Base-by-base conservation (phyloP, 2,888 invertebrate species). In the Sialis lutaria region DNA sequence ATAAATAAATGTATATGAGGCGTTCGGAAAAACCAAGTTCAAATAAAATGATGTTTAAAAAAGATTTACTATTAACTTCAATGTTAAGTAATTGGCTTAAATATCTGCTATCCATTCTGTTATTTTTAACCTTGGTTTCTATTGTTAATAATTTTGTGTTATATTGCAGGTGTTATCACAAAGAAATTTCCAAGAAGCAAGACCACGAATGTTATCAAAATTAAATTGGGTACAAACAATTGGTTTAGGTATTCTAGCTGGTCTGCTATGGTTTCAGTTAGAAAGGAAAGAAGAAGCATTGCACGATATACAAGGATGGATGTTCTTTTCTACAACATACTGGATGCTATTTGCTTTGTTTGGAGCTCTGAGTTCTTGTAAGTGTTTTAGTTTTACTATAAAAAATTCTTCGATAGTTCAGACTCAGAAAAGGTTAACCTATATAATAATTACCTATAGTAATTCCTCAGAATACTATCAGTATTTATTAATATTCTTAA, bases 291-390 rank as follows among this genome's bases (percentile, higher is more conserved):
- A 87, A 61, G 77, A 79, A 54, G 76, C 79, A 8, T 67, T 87
- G 47, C 77, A 80, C 54, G 85, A 86, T 63, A 75, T 85, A 51
- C 81, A 82, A 64, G 86, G 85, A 42, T 82, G 82, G 83, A 79
- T 86, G 79, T 86, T 85, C 63, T 86, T 85, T 64, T 82, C 82
- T 49, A 80, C 82, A 45, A 82, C 81, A 30, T 84, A 85, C 60
- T 85, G 85, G 84, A 84, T 83, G 79, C 68, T 86, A 49, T 82
- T 82, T 60, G 80, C 84, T 12, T 73, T 82, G 54, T 84, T 86
- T 58, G 81, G 82, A 53, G 82, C 84, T 44, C 70, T 86, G 35
- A 79, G 79, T 60, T 80, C 85, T 61, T 85, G 84, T 84, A 64
- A 77, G 80, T 74, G 48, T 48, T 44, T 41, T 40, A 45, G 48